Evolutionary conservation across 1,140 invertebrate genomes (phyloP).

Genomic region (Halesus radiatus): DNA sequence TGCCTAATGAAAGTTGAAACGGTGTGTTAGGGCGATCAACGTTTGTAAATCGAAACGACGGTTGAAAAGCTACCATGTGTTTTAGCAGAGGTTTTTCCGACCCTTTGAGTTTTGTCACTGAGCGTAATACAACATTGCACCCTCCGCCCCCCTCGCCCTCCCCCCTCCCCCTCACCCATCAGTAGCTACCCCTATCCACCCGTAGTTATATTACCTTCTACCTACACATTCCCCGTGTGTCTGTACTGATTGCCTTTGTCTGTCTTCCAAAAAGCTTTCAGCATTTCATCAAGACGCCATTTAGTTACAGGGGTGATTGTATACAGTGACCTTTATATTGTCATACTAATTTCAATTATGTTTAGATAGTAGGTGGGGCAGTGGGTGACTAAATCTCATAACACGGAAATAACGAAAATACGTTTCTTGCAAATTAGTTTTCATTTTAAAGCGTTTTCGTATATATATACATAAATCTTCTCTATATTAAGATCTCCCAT

Average conservation of each 20-base stretch:
- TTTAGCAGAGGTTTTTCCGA: constrained; percentile 51
- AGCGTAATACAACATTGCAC: constrained; percentile 54
- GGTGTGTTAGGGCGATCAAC: constrained; percentile 29
- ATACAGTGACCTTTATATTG: constrained; percentile 10
- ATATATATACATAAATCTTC: too few relatives aligned
- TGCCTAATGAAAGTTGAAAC: constrained; percentile 33
- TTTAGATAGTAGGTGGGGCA: not conserved
- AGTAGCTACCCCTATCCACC: not conserved
- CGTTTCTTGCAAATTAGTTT: too few relatives aligned
- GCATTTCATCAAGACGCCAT: constrained; percentile 54
- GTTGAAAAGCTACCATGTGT: constrained; percentile 52
- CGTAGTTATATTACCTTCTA: not conserved
- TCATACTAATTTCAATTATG: not conserved
- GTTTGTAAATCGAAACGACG: constrained; percentile 39
- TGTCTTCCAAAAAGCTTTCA: constrained; percentile 57
- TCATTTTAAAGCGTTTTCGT: too few relatives aligned
- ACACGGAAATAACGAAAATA: too few relatives aligned
- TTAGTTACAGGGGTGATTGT: constrained; percentile 43
- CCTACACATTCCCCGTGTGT: constrained; percentile 27
- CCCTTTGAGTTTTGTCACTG: constrained; percentile 55
- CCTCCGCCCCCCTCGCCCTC: not conserved
- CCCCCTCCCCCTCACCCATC: not conserved
- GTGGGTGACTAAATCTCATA: too few relatives aligned
- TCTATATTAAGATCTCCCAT: too few relatives aligned
- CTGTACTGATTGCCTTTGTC: constrained; percentile 55